Base-by-base conservation (phyloP, 2,797 vertebrate genomes). In the Sandelia bainsii region DNA sequence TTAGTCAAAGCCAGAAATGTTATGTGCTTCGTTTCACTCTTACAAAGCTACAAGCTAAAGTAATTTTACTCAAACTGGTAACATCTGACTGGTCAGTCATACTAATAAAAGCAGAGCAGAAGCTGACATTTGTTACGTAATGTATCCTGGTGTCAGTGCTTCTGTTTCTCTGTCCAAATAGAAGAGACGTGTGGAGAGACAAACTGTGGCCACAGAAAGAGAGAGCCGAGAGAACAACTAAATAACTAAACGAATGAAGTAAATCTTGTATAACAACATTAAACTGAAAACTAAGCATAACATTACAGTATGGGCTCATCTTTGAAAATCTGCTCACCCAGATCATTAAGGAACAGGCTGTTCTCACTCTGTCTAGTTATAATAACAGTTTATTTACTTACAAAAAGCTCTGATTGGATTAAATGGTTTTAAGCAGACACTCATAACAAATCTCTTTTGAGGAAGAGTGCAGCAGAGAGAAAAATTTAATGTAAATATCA, bases 291-390 rank as follows among this genome's bases (percentile, higher is more conserved):
- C 4, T 1, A 45, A 57, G 32, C 27, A 29, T 29, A 29, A 4
- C 25, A 25, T 25, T 16, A 52, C 6, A n/a, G 27, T 13, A 46
- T 22, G 40, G 0, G 1, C 40, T 50, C 7, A 17, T 64, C 4
- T 22, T 34, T 50, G 17, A 57, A 27, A 66, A 58, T 32, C 22
- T 25, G n/a, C 64, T 69, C 27, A 54, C 48, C n/a, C 19, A 17
- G 14, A 29, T 39, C 14, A n/a, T 5, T 23, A 5, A 40, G 22
- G 58, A 42, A 68, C 52, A 63, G 5, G 67, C 34, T 29, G 60
- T 76, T 61, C 53, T 74, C 27, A 42, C 16, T 17, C 3, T 12
- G 9, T 58, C 22, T 62, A 42, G 19, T 57, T 58, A 32, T 72
- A 42, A 42, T 42, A 16, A 13, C 23, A 14, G 22, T 9, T 48